These are phyloP conservation scores for Aphyosemion australe DNA, from an alignment of 2,113 vertebrate species.

Conservation along the genomic window DNA sequence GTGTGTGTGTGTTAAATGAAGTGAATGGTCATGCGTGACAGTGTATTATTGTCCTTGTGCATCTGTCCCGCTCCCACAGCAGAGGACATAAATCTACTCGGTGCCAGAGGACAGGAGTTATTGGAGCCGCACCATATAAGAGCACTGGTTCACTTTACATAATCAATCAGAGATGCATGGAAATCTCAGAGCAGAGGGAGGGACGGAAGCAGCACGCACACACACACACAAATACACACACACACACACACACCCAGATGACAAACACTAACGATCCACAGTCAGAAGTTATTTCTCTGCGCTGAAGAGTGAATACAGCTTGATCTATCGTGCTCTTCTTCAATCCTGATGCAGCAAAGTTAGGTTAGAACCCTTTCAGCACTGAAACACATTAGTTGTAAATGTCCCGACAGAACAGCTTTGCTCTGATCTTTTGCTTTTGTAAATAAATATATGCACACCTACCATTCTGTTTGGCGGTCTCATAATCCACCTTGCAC, in stretches of 20 bases:
- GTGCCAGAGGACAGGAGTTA: conserved; percentile 68
- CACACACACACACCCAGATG: conserved; percentile 35
- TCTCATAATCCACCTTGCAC: conserved; percentile 99
- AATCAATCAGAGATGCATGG: conserved; percentile 80
- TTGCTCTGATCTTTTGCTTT: not conserved
- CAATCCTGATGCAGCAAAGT: conserved; percentile 17
- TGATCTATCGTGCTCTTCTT: conserved; percentile 23
- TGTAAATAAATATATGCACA: conserved; percentile 1
- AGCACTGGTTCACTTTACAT: conserved; percentile 80
- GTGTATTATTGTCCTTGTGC: conserved; percentile 72
- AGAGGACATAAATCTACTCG: conserved; percentile 74
- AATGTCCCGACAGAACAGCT: no score
- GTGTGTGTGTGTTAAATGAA: conserved; percentile 38
- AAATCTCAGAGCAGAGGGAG: conserved; percentile 75
- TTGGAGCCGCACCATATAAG: conserved; percentile 68
- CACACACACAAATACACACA: no score
- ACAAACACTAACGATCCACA: conserved; percentile 59
- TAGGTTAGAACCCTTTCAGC: conserved; percentile 1
- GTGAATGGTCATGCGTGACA: conserved; percentile 52
- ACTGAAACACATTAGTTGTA: not conserved
- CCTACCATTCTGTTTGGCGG: conserved; percentile 96
- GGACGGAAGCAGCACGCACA: conserved; percentile 39
- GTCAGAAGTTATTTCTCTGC: conserved; percentile 29
- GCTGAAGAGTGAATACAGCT: conserved; percentile 14
- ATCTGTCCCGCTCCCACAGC: conserved; percentile 64